These are phyloP conservation scores for Colletes latitarsis DNA, from an alignment of 1,140 invertebrate species.

Conservation along the genomic window DNA sequence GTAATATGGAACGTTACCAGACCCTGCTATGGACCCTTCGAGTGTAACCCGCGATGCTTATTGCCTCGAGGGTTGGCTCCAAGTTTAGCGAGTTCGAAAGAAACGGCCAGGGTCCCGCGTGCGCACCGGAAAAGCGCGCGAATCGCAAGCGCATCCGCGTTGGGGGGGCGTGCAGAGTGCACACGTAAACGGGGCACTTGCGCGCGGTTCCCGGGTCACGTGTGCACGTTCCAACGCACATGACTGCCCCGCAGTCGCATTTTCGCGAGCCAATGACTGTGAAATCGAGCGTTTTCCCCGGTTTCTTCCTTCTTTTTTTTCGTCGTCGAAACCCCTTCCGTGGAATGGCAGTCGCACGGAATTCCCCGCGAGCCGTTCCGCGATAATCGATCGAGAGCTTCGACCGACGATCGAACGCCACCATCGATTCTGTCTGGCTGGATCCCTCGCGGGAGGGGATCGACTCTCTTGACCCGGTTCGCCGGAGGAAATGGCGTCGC, in stretches of 20 bases:
- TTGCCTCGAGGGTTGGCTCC: too few relatives aligned
- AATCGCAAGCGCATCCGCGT: slow-evolving; percentile 44
- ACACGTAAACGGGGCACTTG: slow-evolving; percentile 57
- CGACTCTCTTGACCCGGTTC: too few relatives aligned
- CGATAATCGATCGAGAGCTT: slow-evolving; percentile 28
- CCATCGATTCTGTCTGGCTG: neutral
- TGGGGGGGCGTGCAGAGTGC: slow-evolving; percentile 43
- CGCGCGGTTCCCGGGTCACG: neutral
- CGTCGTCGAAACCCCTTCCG: slow-evolving; percentile 31
- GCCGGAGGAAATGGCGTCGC: too few relatives aligned
- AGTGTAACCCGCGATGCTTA: too few relatives aligned
- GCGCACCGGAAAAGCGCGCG: slow-evolving; percentile 24
- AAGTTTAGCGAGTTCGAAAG: slow-evolving; percentile 17
- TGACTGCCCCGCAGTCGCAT: slow-evolving; percentile 57
- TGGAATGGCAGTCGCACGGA: slow-evolving; percentile 40
- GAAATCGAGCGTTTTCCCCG: slow-evolving; percentile 68
- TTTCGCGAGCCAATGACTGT: slow-evolving; percentile 71
- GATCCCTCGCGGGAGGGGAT: neutral
- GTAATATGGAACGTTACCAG: too few relatives aligned
- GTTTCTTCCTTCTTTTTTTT: slow-evolving; percentile 44
- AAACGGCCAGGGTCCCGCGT: neutral
- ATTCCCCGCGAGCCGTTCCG: slow-evolving; percentile 6
- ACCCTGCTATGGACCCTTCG: too few relatives aligned
- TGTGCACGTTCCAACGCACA: slow-evolving; percentile 61
- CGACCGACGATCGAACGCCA: neutral